Conservation (phyloP, 2,888 invertebrate genomes). For the Crossocerus cetratus region DNA sequence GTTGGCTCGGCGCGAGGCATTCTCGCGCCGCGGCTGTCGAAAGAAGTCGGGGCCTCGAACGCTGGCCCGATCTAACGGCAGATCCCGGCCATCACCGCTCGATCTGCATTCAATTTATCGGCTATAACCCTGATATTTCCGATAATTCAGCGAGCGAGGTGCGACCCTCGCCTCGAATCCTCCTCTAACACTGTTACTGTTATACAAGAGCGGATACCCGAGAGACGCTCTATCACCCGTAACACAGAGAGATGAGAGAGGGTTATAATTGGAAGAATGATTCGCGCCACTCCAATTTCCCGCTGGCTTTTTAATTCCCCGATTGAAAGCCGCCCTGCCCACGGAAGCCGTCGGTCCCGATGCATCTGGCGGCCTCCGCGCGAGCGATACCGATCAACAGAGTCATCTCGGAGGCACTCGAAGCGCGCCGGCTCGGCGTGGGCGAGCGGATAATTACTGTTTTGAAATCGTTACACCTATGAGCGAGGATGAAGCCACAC, state of each 20-base stretch:
- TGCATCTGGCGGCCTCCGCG: slow-evolving; percentile 4
- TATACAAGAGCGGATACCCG: too few relatives aligned
- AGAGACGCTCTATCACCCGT: too few relatives aligned
- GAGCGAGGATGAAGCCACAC: slow-evolving; percentile 33
- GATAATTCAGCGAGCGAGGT: too few relatives aligned
- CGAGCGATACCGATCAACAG: slow-evolving; percentile 45
- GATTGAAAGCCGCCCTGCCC: slow-evolving; percentile 12
- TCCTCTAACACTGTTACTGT: too few relatives aligned
- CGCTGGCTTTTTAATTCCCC: slow-evolving; percentile 33
- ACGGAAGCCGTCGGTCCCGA: slow-evolving; percentile 23
- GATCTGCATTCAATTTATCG: slow-evolving; percentile 44
- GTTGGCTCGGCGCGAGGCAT: slow-evolving; percentile 6
- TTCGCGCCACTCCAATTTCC: slow-evolving; percentile 10
- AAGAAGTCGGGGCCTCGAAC: slow-evolving; percentile 23
- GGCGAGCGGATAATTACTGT: slow-evolving; percentile 57
- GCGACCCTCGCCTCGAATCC: too few relatives aligned
- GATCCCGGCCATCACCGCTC: slow-evolving; percentile 20
- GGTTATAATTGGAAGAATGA: not conserved
- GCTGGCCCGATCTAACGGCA: slow-evolving; percentile 15
- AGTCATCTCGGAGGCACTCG: slow-evolving; percentile 40
- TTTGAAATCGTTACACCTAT: slow-evolving; percentile 52
- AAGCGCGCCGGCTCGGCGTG: slow-evolving; percentile 38
- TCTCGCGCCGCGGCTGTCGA: slow-evolving; percentile 26
- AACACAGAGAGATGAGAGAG: not conserved
- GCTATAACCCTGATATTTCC: not conserved